Evolutionary conservation across 2,113 vertebrate genomes (phyloP), one percentile per base, ranked within the genome.

Genomic region (Hymenochirus boettgeri): DNA sequence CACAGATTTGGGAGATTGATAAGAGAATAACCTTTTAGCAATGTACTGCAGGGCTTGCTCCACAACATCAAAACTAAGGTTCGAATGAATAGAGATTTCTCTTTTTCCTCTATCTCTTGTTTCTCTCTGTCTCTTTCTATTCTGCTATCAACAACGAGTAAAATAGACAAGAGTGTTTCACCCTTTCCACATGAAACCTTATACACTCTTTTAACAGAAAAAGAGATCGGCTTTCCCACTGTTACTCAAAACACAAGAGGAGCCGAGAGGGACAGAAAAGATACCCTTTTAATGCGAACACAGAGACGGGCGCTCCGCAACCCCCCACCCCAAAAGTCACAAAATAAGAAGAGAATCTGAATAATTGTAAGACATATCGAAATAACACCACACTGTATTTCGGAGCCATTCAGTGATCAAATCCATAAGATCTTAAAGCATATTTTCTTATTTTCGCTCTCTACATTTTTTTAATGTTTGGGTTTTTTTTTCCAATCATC

Each of bases 161-260:
- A 69, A 69, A 69, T 39, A 69, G 65, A 60, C 39, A 33, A 35
- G 57, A 31, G 65, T n/a, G n/a, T 52, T 60, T 69, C 55, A 69
- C 60, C 65, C 60, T n/a, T n/a, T 69, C 53, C 65, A 69, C 65
- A 69, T 69, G 65, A 69, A 69, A 69, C 59, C 65, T 69, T 69
- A 69, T 60, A 60, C 59, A 60, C 52, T 39, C 37, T 59, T 33
- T n/a, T 23, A 60, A 69, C 65, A 69, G 65, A 48, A 69, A n/a
- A 47, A 19, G 56, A 53, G 65, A 69, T 69, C 65, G 19, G 11
- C 46, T 69, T 69, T 58, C 65, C 65, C 42, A 26, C 33, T 39
- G 46, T 57, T 69, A 60, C 60, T 69, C 56, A 69, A n/a, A 69
- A 69, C 56, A 50, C 23, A 13, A 66, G 65, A 50, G 56, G 57